Evolutionary conservation across 2,888 invertebrate genomes (phyloP).

Genomic region (Oscheius sp.): DNA sequence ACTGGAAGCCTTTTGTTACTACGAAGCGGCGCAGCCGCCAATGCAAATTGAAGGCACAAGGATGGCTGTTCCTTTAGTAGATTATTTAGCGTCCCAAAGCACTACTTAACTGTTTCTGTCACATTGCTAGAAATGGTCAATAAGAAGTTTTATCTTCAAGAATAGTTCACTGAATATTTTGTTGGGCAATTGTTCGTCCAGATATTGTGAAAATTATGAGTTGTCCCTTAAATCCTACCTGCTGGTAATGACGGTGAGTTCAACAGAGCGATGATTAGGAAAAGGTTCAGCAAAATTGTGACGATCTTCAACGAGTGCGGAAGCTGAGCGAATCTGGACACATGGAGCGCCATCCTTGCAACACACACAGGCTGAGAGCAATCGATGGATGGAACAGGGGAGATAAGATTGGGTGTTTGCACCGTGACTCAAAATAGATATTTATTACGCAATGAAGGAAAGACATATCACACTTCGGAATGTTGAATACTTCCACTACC

Average conservation of each 20-base stretch:
- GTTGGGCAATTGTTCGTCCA: too few species aligned
- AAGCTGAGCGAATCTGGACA: slow-evolving; percentile 8
- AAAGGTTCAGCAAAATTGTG: slow-evolving; percentile 1
- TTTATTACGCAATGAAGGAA: slow-evolving; percentile 26
- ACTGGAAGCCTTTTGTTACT: too few species aligned
- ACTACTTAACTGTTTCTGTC: too few species aligned
- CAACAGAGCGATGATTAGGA: slow-evolving; percentile 6
- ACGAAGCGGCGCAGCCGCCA: too few species aligned
- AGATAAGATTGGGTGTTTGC: too few species aligned
- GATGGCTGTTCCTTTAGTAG: too few species aligned
- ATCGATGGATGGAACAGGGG: neutral
- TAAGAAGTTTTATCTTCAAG: too few species aligned
- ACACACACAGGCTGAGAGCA: neutral
- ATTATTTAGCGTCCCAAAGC: too few species aligned
- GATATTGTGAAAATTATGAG: too few species aligned
- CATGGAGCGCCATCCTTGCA: slow-evolving; percentile 10
- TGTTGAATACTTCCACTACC: slow-evolving; percentile 52
- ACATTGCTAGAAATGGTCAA: too few species aligned
- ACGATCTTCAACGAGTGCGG: slow-evolving; percentile 20
- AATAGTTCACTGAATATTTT: too few species aligned
- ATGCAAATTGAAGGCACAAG: too few species aligned
- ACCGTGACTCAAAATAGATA: neutral
- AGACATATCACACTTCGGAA: slow-evolving; percentile 51
- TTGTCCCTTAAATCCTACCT: neutral
- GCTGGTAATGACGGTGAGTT: slow-evolving; percentile 19